Conservation (phyloP, 2,797 vertebrate species). For the Cetoscarus ocellatus region DNA sequence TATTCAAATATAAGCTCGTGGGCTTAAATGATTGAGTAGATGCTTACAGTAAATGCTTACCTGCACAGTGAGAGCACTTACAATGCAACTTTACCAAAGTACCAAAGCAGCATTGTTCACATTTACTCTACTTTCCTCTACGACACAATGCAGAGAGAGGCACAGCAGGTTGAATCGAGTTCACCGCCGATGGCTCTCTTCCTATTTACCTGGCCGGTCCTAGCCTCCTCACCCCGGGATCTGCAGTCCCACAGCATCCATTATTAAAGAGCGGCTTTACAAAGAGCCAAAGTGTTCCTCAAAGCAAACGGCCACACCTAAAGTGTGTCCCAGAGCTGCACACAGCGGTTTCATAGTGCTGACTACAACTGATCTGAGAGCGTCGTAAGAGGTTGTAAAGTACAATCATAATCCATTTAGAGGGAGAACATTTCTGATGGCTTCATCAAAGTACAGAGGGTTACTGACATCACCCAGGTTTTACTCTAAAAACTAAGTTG, state of each 20-base stretch:
- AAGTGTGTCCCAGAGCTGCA: slow-evolving; percentile 55
- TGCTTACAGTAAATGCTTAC: slow-evolving; percentile 5
- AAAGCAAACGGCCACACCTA: slow-evolving; percentile 69
- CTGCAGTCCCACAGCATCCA: slow-evolving; percentile 84
- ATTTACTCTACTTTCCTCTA: slow-evolving; percentile 25
- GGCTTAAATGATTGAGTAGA: slow-evolving; percentile 35
- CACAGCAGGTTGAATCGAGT: slow-evolving; percentile 41
- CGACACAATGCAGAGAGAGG: slow-evolving; percentile 45
- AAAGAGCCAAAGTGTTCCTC: slow-evolving; percentile 72
- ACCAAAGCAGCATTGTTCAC: neutral
- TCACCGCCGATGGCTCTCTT: slow-evolving; percentile 47
- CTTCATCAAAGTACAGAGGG: neutral
- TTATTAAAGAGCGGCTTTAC: slow-evolving; percentile 83
- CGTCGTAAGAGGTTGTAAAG: slow-evolving; percentile 45
- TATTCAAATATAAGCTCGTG: slow-evolving; percentile 8
- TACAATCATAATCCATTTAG: slow-evolving; percentile 42
- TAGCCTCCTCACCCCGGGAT: slow-evolving; percentile 70
- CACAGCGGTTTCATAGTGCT: slow-evolving; percentile 46
- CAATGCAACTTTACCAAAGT: slow-evolving; percentile 4
- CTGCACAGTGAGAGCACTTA: slow-evolving; percentile 25
- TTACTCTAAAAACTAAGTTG: slow-evolving; percentile 1
- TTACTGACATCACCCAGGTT: neutral
- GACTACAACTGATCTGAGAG: slow-evolving; percentile 56
- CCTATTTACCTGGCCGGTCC: slow-evolving; percentile 67
- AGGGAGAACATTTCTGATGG: slow-evolving; percentile 23